Conservation (phyloP, 92 coral and sea anemone species). For the Pocillopora meandrina region DNA sequence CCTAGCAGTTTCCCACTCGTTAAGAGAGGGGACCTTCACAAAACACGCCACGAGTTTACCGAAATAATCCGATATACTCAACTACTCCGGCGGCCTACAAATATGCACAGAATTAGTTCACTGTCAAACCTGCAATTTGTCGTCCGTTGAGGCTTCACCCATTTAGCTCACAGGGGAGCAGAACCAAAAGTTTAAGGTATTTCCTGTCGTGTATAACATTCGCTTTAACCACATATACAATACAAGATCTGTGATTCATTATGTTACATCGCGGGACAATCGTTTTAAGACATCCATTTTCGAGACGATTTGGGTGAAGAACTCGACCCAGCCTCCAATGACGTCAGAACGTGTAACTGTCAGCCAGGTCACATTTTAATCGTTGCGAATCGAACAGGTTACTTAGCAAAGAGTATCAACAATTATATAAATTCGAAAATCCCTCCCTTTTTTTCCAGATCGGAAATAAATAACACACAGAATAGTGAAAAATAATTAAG, state of each 20-base stretch:
- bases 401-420: constrained; percentile 16
- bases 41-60: constrained; percentile 8
- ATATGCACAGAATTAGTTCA: constrained; percentile 23
- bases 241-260: constrained; percentile 57
- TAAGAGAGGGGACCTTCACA: neutral
- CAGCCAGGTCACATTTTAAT: constrained; percentile 35
- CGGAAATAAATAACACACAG: constrained; percentile 21
- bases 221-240: constrained; percentile 39
- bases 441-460: neutral
- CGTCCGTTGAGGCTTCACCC: constrained; percentile 73
- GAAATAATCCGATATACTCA: constrained; percentile 14
- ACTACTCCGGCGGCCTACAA: constrained; percentile 24
- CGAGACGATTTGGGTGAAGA: constrained; percentile 39
- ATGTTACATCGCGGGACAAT: constrained; percentile 48
- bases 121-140: constrained; percentile 65
- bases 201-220: constrained; percentile 53
- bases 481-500: neutral
- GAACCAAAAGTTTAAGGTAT: constrained; percentile 52
- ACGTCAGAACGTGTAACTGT: constrained; percentile 71
- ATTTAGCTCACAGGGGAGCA: constrained; percentile 83
- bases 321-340: constrained; percentile 87
- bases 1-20: neutral
- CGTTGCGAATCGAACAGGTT: constrained; percentile 18
- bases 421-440: constrained; percentile 1
- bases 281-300: constrained; percentile 83